Conservation (phyloP, 2,888 invertebrate species). For the Cactoblastis cactorum region DNA sequence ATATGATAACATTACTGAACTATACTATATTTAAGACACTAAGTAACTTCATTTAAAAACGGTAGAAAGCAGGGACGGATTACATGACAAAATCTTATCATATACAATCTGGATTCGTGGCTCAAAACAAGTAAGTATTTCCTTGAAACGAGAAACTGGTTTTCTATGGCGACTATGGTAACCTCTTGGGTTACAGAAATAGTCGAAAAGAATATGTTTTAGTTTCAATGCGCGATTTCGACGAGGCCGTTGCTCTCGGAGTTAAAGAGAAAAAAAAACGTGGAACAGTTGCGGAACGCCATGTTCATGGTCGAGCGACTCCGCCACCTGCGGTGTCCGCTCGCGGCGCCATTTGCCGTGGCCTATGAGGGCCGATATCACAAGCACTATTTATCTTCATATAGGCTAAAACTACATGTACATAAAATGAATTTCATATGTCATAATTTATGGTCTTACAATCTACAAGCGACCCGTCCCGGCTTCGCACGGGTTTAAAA, state of each 20-base stretch:
- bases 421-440: too few relatives aligned
- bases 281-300: slow-evolving; percentile 63
- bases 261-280: slow-evolving; percentile 57
- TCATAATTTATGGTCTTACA: too few relatives aligned
- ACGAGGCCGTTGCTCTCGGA: slow-evolving; percentile 63
- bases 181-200: slow-evolving; percentile 32
- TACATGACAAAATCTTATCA: slow-evolving; percentile 14
- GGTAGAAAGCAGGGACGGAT: neutral
- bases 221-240: slow-evolving; percentile 34
- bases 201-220: slow-evolving; percentile 29
- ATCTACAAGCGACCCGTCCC: too few relatives aligned
- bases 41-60: neutral
- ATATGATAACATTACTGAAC: too few relatives aligned
- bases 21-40: too few relatives aligned
- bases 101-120: slow-evolving; percentile 15
- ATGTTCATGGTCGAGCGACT: slow-evolving; percentile 68
- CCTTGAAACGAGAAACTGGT: slow-evolving; percentile 29
- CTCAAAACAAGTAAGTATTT: slow-evolving; percentile 26
- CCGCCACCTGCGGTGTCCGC: slow-evolving; percentile 57
- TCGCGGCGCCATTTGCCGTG: slow-evolving; percentile 10
- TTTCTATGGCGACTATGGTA: slow-evolving; percentile 23
- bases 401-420: neutral
- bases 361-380: slow-evolving; percentile 30
- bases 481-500: too few relatives aligned
- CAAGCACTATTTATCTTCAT: slow-evolving; percentile 19